A percentile compares a stretch with the other conserved stretches of the same genome.
Conservation (phyloP, 2,113 vertebrate genomes). For the Ranitomeya imitator region DNA sequence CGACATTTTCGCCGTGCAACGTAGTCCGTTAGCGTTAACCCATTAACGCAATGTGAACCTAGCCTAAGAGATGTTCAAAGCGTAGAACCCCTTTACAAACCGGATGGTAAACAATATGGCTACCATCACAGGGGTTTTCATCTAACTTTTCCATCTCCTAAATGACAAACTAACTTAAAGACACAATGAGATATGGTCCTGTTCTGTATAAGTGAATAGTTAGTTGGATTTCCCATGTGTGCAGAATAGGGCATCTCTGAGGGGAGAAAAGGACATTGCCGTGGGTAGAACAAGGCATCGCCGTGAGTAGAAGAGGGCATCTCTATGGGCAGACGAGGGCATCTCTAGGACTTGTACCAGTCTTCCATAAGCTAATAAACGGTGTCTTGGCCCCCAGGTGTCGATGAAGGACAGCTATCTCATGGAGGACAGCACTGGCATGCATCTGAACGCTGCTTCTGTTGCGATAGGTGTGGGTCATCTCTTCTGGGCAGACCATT, state of each 20-base stretch:
- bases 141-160: not conserved
- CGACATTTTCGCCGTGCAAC: too few species aligned
- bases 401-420: conserved; percentile 90
- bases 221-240: not conserved
- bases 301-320: not conserved
- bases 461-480: conserved; percentile 79
- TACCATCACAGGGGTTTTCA: not conserved
- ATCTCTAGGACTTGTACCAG: not conserved
- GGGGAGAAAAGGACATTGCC: not conserved
- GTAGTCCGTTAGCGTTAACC: too few species aligned
- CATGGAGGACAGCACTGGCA: conserved; percentile 93
- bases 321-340: not conserved
- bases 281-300: too few species aligned
- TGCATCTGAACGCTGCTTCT: conserved; percentile 83
- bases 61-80: not conserved
- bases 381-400: conserved; percentile 64
- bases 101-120: not conserved
- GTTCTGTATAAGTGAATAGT: not conserved
- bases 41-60: too few species aligned
- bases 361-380: not conserved
- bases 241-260: not conserved
- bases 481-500: conserved; percentile 84
- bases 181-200: not conserved
- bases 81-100: not conserved
- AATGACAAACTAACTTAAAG: not conserved